Base-by-base conservation (phyloP, 64 coral and sea anemone species). In the Stichodactyla mertensii region DNA sequence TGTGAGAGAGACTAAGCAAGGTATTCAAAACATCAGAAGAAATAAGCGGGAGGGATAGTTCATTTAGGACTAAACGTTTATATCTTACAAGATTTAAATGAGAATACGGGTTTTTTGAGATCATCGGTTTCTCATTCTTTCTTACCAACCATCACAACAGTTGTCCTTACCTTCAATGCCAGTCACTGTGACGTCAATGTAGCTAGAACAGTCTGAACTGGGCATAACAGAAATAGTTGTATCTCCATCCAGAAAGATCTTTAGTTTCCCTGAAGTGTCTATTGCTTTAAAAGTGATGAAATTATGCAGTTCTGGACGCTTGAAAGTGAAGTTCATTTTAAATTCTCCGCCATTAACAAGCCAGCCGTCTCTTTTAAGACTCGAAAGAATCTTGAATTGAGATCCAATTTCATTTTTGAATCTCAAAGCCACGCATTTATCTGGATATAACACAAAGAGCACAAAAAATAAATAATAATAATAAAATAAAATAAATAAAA, bases 211-310 rank as follows among this genome's bases (percentile, higher is more conserved):
- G 69, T 96, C 79, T 1, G 26, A 64, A 52, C 91, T 86, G 2
- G 91, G 94, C 94, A 96, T 90, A 2, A 96, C 94, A 7, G 94
- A 96, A 36, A 96, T 96, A 16, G 91, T 92, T 71, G 56, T 92
- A 58, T 96, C 94, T 22, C 91, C 91, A 88, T 96, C 94, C 15
- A 96, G 79, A n/a, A 85, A 84, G 54, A 95, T 82, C 20, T 83
- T 87, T 15, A 60, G 77, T 22, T 87, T 61, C 0, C 82, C 86
- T 7, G 80, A 77, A 51, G 55, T 27, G 26, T 96, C 94, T 10
- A 77, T 51, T 18, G 66, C 94, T 51, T 66, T 87, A 54, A 96
- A 96, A 19, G 91, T 93, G 70, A 96, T 88, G 36, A 96, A 96
- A n/a, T 93, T 89, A 54, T 96, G 94, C 70, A 96, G 77, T 7